Evolutionary conservation across 2,113 vertebrate species (phyloP), one percentile per base, ranked within the genome.

Genomic region (Apeltes quadracus): DNA sequence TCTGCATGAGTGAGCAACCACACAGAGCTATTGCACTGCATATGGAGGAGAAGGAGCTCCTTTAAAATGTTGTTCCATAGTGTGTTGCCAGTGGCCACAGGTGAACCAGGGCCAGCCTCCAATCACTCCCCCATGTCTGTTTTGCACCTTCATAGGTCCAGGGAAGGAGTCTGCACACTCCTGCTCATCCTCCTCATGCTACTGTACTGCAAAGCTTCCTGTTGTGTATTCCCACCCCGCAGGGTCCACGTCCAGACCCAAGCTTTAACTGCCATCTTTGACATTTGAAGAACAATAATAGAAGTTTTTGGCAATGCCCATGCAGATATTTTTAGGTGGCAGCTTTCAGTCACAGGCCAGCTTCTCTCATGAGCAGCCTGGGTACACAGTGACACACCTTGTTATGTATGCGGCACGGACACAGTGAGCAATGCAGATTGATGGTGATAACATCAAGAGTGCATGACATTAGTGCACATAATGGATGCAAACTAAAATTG

Each of bases 1-100:
- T 75, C 64, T 87, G 88, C 79, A 74, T 84, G 88, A 82, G 62
- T 79, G 81, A 77, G 72, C 75, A 27, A 61, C 58, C 69, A 67
- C 13, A 72, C 57, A 84, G 41, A 83, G 43, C 74, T 74, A 56
- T 76, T 64, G 34, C 61, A 38, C 46, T 70, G 69, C 51, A 63
- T 61, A 64, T 81, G 62, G 29, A 29, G 62, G 46, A 87, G 59
- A 27, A 72, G 63, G 65, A 82, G 62, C 39, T 73, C 56, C 39
- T 70, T 79, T 61, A 8, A 73, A 74, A 66, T 61, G 57, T 74
- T 55, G 48, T 62, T 80, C 74, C 54, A 13, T 55, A 69, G 51
- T 48, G 58, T 71, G 63, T 51, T 73, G 71, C 76, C 67, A 79
- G 69, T 54, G 48, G 62, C 85, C 61, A 64, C 69, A 74, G 34